Conservation (phyloP, 2,888 invertebrate genomes). For the Petrophora chlorosata region DNA sequence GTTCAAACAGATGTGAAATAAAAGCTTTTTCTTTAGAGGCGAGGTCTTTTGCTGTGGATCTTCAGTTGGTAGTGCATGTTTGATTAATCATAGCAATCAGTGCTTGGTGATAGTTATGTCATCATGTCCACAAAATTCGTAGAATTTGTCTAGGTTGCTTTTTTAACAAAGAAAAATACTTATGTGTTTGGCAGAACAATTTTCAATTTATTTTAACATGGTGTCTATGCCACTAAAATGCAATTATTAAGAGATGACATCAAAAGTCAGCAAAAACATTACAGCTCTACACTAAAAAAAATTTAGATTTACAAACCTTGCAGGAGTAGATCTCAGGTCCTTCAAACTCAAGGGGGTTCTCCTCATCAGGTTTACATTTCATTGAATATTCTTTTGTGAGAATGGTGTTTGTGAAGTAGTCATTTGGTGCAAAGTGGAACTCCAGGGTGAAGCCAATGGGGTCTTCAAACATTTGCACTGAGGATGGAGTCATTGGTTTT, state of each 20-base stretch:
- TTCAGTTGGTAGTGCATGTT: constrained; percentile 83
- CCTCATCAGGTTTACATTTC: constrained; percentile 94
- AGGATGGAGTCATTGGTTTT: constrained; percentile 7
- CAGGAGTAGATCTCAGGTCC: constrained; percentile 97
- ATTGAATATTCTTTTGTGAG: constrained; percentile 96
- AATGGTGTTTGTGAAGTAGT: constrained; percentile 92
- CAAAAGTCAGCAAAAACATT: too few relatives aligned
- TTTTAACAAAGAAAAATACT: too few relatives aligned
- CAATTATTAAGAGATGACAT: too few relatives aligned
- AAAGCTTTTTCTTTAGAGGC: not conserved
- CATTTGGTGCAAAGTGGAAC: constrained; percentile 96
- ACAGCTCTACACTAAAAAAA: too few relatives aligned
- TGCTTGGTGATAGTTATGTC: constrained; percentile 66
- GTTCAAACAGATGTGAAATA: too few relatives aligned
- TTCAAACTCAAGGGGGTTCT: constrained; percentile 94
- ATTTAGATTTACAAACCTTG: constrained; percentile 82
- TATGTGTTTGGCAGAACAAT: too few relatives aligned
- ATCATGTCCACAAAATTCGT: constrained; percentile 48
- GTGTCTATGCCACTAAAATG: too few relatives aligned
- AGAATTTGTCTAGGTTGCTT: not conserved
- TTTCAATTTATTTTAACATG: too few relatives aligned
- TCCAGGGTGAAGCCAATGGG: constrained; percentile 87
- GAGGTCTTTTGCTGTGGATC: constrained; percentile 2
- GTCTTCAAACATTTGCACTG: constrained; percentile 79
- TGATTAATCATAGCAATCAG: constrained; percentile 74